phyloP scores from a whole-genome alignment of 1,140 invertebrate genomes.

The Euschistus heros region DNA sequence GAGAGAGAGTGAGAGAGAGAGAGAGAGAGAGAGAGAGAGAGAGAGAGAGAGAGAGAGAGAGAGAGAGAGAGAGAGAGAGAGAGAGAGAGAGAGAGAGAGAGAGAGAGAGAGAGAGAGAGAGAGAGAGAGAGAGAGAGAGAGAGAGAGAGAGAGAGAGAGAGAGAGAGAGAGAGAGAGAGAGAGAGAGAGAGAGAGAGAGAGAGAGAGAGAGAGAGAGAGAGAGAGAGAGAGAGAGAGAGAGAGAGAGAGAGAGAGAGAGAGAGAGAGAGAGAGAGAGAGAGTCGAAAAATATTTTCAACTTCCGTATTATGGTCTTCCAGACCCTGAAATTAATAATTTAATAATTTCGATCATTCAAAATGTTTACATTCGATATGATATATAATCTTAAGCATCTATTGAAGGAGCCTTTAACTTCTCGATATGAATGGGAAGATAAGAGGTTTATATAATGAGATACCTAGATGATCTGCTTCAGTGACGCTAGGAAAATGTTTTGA shows the following conservation, averaged over 20 bases:
- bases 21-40: too few relatives aligned
- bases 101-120: conserved; percentile 14
- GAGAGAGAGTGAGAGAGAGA: not conserved
- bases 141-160: not conserved
- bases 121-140: not conserved
- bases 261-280: conserved; percentile 4
- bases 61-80: conserved; percentile 5
- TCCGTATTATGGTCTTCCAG: too few relatives aligned
- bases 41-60: conserved; percentile 11
- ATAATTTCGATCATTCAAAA: too few relatives aligned
- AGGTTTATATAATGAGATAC: too few relatives aligned
- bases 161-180: conserved; percentile 3
- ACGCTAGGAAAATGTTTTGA: too few relatives aligned
- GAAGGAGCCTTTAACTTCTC: too few relatives aligned
- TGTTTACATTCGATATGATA: too few relatives aligned
- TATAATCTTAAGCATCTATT: too few relatives aligned
- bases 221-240: conserved; percentile 8
- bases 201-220: conserved; percentile 10
- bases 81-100: conserved; percentile 6
- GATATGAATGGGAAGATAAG: too few relatives aligned
- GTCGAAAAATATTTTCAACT: not conserved
- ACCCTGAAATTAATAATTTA: too few relatives aligned
- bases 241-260: conserved; percentile 10
- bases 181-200: conserved; percentile 10
- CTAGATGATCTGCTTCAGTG: too few relatives aligned